Percentiles rank a stretch among this genome's conserved stretches.
phyloP scores from a whole-genome alignment of 1,140 invertebrate species.

The Mycetomoellerius zeteki region DNA sequence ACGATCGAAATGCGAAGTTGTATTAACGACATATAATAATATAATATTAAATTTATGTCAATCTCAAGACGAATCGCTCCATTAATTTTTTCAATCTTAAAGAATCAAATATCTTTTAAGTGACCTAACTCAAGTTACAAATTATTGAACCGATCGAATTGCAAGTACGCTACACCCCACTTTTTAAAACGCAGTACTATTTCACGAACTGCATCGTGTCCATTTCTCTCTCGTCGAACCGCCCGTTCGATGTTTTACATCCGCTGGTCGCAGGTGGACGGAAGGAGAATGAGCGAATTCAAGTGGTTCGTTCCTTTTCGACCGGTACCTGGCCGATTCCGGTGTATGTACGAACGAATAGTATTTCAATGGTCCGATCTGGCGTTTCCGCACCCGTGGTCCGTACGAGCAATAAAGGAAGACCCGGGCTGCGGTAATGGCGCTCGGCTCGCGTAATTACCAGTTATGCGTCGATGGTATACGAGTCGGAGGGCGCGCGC shows the following conservation, averaged over 20 bases:
- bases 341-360: constrained; percentile 46
- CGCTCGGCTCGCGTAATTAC: constrained; percentile 83
- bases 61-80: neutral
- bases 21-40: too few species aligned
- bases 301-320: constrained; percentile 59
- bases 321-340: constrained; percentile 39
- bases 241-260: constrained; percentile 64
- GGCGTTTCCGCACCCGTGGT: constrained; percentile 58
- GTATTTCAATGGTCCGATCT: constrained; percentile 61
- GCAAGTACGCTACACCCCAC: constrained; percentile 24
- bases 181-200: constrained; percentile 31
- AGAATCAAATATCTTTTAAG: neutral
- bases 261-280: constrained; percentile 69
- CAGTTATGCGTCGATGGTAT: constrained; percentile 83
- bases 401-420: constrained; percentile 80
- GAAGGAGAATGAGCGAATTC: constrained; percentile 56
- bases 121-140: neutral
- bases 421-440: constrained; percentile 79
- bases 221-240: constrained; percentile 39
- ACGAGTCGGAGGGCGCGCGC: constrained; percentile 75
- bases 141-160: constrained; percentile 22
- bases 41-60: neutral
- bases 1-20: too few species aligned
- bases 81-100: neutral
- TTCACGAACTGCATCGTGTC: neutral